Conservation (phyloP, 2,113 vertebrate species). For the Oreotrochilus melanogaster region DNA sequence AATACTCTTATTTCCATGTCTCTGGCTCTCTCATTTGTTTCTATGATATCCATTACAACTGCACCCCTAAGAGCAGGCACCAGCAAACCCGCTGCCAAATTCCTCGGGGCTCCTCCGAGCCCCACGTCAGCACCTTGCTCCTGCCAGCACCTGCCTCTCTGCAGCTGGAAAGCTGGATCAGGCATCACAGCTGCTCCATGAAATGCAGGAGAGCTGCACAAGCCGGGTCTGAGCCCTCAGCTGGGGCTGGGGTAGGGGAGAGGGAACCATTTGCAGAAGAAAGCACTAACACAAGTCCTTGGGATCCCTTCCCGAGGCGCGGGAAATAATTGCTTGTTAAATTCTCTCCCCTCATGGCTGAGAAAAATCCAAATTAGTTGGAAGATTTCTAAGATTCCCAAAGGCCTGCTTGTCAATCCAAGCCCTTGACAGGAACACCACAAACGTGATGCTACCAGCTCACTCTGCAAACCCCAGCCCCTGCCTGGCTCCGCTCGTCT, state of each 20-base stretch:
- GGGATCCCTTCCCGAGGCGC: neutral
- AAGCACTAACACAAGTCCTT: fast-evolving
- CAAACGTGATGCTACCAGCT: neutral
- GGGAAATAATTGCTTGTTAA: neutral
- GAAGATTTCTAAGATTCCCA: neutral
- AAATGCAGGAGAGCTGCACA: neutral
- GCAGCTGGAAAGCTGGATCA: neutral
- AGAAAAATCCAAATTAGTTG: neutral
- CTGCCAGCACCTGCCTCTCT: neutral
- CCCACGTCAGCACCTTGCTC: fast-evolving
- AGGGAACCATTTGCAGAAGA: neutral
- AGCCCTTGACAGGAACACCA: neutral
- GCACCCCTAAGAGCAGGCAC: neutral
- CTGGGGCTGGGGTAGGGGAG: neutral
- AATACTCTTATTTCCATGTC: neutral
- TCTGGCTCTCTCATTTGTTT: neutral
- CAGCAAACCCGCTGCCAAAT: neutral
- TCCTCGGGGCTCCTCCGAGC: neutral
- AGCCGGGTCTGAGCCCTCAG: fast-evolving
- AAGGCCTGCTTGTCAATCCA: neutral
- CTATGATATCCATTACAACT: fast-evolving
- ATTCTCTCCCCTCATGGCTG: neutral
- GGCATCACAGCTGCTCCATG: fast-evolving
- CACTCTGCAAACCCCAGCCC: neutral
- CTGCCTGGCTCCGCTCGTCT: neutral